Evolutionary conservation across 2,888 invertebrate species (phyloP), one percentile per base, ranked within the genome.

Genomic region (Plebejus melissa): DNA sequence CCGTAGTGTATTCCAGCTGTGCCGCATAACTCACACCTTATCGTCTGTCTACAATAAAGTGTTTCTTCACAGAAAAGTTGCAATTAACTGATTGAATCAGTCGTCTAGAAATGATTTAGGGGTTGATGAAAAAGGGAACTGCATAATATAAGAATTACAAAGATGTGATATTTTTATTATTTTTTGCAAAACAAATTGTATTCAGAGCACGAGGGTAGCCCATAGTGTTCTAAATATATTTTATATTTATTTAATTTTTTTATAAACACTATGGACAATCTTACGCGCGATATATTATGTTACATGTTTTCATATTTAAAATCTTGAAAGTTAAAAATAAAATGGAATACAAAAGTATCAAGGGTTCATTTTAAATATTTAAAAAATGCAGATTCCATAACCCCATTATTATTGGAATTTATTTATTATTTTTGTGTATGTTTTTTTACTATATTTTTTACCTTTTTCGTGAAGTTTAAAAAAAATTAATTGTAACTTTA

Each of bases 131-230:
- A 79, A 82, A 84, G 85, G 89, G 88, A 89, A 88, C 90, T 90
- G 90, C 90, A 87, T 85, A 85, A 71, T 54, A 57, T 88, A 90
- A 89, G 88, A 87, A 90, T 90, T 87, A 88, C 88, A 11, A 50
- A 87, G 86, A 89, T 91, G 91, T 92, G 91, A 92, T 92, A 91
- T 90, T 90, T 89, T 90, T 81, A 86, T 88, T 87, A 86, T 86
- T 86, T 83, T 65, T 83, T 82, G 84, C 82, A 83, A 85, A 86
- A 84, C 86, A 84, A 87, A 86, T 89, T 87, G 83, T 86, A 86
- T 85, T 22, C 22, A 22, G 78, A 77, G 78, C 76, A 71, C 32
- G 78, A 77, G 78, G 76, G 79, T 77, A 77, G 76, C 76, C 77
- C 76, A 78, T 78, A 79, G 76, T 80, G 75, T 75, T 79, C 71